Base-by-base conservation (phyloP, 1,140 invertebrate genomes). In the Drosophila ananassae region DNA sequence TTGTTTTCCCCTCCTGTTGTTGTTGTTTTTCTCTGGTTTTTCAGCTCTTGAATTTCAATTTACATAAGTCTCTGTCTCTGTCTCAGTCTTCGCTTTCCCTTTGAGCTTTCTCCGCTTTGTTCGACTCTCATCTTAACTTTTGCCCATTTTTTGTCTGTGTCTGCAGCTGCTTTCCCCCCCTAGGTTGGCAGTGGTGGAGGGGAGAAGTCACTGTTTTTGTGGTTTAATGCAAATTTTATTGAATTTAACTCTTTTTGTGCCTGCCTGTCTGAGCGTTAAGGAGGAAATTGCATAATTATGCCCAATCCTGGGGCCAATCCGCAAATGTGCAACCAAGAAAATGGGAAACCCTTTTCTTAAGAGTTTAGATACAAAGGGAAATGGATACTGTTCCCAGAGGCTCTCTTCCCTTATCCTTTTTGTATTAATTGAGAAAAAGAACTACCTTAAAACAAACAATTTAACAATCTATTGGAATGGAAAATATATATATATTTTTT, bases 161-260 rank as follows among this genome's bases (percentile, higher is more conserved):
- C 62, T 32, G 53, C 52, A 24, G 30, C 48, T 44, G 41, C 41
- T 21, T 28, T 57, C 56, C 32, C 56, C 25, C 41, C 32, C 17
- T 17, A 17, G 17, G 17, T 17, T 17, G 17, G 17, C 17, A 17
- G 17, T 17, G 17, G 17, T 17, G 0, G 24, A 48, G 44, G 61
- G 21, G 61, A 50, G 55, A n/a, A 46, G 60, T 64, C 74, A 66
- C 75, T 85, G 75, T 90, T 82, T 84, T 85, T 90, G 85, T 90
- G 85, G 85, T 90, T 79, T 90, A 90, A 90, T 90, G 85, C 80
- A 90, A 90, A 90, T 90, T 90, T 90, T 85, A 90, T 90, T 90
- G 85, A 90, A 90, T 90, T 85, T 77, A 90, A 90, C 77, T 90
- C 78, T 85, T 82, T 72, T 90, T 90, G 68, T 75, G 72, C 58